Evolutionary conservation across 2,797 vertebrate species (phyloP).

Genomic region (Scyliorhinus canicula): DNA sequence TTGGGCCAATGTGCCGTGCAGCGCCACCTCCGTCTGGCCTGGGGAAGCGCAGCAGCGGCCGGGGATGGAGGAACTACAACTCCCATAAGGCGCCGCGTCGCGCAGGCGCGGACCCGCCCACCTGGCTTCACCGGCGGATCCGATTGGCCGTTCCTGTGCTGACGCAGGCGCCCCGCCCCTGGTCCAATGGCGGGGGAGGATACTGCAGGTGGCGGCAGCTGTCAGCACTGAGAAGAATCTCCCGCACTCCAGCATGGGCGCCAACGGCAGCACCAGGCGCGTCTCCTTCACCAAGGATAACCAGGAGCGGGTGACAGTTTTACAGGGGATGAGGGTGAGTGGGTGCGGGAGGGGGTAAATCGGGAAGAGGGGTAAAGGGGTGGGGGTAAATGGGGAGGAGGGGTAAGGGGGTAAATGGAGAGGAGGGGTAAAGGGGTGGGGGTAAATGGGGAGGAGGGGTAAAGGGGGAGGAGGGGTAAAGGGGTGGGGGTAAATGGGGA

Average conservation of each 20-base stretch:
- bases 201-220: not conserved
- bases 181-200: not conserved
- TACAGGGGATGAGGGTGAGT: constrained; percentile 7
- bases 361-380: not conserved
- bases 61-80: not conserved
- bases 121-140: no score
- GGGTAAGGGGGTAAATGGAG: not conserved
- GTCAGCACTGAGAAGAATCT: not conserved
- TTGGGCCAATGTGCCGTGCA: no score
- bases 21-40: not conserved
- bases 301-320: not conserved
- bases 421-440: not conserved
- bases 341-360: constrained; percentile 38
- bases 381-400: not conserved
- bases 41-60: not conserved
- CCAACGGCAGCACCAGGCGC: not conserved
- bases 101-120: not conserved
- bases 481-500: no score
- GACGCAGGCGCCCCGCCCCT: not conserved
- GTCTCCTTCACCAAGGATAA: not conserved
- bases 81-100: not conserved
- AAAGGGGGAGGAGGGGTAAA: not conserved
- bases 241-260: not conserved
- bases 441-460: not conserved
- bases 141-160: not conserved